A percentile compares a stretch with the other conserved stretches of the same genome.
Evolutionary conservation across 2,888 invertebrate genomes (phyloP).

Genomic region (Tholera decimalis): DNA sequence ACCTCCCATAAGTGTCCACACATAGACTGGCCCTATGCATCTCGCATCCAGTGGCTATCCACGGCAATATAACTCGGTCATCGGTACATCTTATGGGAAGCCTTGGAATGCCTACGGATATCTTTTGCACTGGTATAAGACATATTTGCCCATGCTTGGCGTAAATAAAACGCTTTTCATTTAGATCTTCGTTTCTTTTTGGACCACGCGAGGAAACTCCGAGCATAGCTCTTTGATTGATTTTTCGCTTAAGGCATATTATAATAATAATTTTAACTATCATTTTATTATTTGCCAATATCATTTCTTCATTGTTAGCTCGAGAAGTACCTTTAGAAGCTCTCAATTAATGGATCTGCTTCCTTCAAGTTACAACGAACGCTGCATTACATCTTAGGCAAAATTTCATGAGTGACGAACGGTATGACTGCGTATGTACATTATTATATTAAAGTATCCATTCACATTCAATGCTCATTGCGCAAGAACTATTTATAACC

Average conservation of each 20-base stretch:
- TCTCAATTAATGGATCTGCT: slow-evolving; percentile 7
- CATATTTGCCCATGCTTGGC: too few relatives aligned
- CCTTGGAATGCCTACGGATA: too few relatives aligned
- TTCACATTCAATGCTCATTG: slow-evolving; percentile 52
- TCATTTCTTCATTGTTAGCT: not conserved
- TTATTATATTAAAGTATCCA: slow-evolving; percentile 55
- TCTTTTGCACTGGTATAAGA: too few relatives aligned
- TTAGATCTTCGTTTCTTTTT: too few relatives aligned
- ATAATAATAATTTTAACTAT: too few relatives aligned
- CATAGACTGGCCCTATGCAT: not conserved
- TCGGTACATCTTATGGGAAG: not conserved
- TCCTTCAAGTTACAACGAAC: slow-evolving; percentile 6
- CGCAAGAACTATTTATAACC: slow-evolving; percentile 55
- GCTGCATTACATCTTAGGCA: slow-evolving; percentile 12
- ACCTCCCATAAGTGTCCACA: not conserved
- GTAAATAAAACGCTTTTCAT: too few relatives aligned
- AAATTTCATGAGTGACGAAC: slow-evolving; percentile 38
- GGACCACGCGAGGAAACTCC: too few relatives aligned
- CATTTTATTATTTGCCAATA: not conserved
- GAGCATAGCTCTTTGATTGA: too few relatives aligned
- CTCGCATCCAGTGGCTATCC: not conserved
- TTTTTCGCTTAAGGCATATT: too few relatives aligned
- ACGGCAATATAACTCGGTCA: not conserved
- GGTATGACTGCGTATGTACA: slow-evolving; percentile 30
- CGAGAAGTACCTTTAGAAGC: not conserved